A percentile compares a stretch with the other conserved stretches of the same genome.
phyloP scores from a whole-genome alignment of 2,888 invertebrate genomes.

The Sympetrum striolatum region DNA sequence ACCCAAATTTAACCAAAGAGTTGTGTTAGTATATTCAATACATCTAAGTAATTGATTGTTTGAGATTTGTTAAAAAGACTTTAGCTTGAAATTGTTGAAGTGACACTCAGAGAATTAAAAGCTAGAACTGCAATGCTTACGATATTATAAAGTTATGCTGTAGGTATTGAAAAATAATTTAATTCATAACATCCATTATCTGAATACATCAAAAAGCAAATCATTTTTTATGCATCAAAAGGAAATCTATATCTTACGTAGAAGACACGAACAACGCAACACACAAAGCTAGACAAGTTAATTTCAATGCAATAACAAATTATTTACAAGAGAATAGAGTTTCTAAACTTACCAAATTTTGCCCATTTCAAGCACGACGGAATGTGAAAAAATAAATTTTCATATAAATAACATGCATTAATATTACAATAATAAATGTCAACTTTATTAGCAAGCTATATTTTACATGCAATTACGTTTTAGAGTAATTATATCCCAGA shows the following conservation, averaged over 20 bases:
- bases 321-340: neutral
- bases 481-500: no score
- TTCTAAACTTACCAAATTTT: constrained; percentile 17
- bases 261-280: no score
- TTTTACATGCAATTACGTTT: neutral
- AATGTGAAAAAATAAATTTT: constrained; percentile 21
- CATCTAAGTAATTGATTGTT: no score
- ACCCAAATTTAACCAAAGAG: no score
- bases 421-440: neutral
- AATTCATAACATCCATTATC: neutral
- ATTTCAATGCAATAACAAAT: neutral
- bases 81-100: no score
- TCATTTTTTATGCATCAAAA: neutral
- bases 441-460: neutral
- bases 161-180: no score
- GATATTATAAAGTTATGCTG: no score
- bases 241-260: neutral
- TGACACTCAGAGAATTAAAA: no score
- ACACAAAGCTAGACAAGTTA: no score
- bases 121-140: no score
- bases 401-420: constrained; percentile 3
- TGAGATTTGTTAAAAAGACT: no score
- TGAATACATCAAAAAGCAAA: neutral
- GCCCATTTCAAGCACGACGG: constrained; percentile 3
- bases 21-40: no score